Evolutionary conservation across 2,797 vertebrate species (phyloP), one percentile per base, ranked within the genome.

Genomic region (Spinibarbus caldwelli): DNA sequence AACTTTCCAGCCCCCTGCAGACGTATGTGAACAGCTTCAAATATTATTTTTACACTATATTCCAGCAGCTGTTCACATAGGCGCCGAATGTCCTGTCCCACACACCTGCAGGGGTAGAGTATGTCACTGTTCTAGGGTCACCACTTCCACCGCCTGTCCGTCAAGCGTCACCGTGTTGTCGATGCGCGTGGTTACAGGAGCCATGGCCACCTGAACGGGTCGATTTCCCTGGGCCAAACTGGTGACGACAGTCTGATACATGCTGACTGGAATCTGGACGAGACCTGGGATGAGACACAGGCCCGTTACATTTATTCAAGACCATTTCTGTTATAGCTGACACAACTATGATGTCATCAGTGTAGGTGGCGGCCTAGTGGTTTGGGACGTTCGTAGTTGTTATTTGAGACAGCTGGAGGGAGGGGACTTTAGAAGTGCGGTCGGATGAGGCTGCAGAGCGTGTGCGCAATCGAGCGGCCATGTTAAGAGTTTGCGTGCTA

Each of bases 181-280:
- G 93, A 99, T 97, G 89, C 98, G 93, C 0, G 98, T 98, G 78
- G 98, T 89, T 6, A 99, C 96, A 0, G 98, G 98, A 0, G 98
- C 98, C 98, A 99, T 99, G 26, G 98, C 98, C 34, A 99, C 98
- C 94, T 99, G 98, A 78, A 99, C 97, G 0, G 98, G 98, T 66
- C 98, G 96, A 36, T 97, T 99, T 72, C 98, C 98, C 80, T 99
- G 98, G 17, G 98, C 96, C 52, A 99, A 95, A 95, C 98, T 99
- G 94, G 98, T 99, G 82, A 99, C 98, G 88, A 99, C 98, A 0
- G 98, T 99, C 95, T 99, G 98, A 94, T 99, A 99, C 98, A 99
- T 99, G 94, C 97, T 98, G 87, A 99, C 98, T 0, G 98, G 98
- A 89, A 99, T 99, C 95, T 99, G 98, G 91, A 99, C 98, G 64